phyloP scores from a whole-genome alignment of 2,113 vertebrate genomes.

The Hucho hucho region DNA sequence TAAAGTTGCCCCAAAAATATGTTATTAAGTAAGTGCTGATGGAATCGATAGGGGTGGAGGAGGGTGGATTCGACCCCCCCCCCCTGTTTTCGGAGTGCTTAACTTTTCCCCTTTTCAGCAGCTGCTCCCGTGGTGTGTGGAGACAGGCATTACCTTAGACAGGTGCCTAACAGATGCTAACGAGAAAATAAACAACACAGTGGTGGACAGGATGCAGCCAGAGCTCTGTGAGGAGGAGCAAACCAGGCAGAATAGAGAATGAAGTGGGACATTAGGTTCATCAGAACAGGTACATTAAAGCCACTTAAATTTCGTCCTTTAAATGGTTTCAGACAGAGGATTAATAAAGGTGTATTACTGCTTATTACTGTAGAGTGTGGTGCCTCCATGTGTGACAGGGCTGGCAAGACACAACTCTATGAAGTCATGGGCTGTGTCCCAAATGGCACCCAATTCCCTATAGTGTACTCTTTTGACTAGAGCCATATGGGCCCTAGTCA shows the following conservation, averaged over 20 bases:
- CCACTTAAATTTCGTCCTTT: background rate
- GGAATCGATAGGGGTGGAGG: background rate
- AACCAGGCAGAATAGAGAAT: background rate
- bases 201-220: background rate
- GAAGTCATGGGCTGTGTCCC: too few species aligned
- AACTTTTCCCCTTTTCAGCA: background rate
- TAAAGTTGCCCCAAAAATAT: background rate
- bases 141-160: background rate
- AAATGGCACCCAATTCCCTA: too few species aligned
- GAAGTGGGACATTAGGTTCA: background rate
- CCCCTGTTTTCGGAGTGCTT: background rate
- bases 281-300: background rate
- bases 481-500: too few species aligned
- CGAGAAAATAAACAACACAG: background rate
- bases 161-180: background rate
- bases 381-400: too few species aligned
- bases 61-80: background rate
- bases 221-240: background rate
- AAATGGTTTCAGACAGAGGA: background rate
- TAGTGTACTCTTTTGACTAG: too few species aligned
- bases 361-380: background rate
- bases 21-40: conserved; percentile 3
- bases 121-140: background rate
- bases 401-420: too few species aligned
- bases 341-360: background rate